A percentile compares a stretch with the other conserved stretches of the same genome.
Evolutionary conservation across 2,797 vertebrate genomes (phyloP).

Genomic region (Moxostoma hubbsi): DNA sequence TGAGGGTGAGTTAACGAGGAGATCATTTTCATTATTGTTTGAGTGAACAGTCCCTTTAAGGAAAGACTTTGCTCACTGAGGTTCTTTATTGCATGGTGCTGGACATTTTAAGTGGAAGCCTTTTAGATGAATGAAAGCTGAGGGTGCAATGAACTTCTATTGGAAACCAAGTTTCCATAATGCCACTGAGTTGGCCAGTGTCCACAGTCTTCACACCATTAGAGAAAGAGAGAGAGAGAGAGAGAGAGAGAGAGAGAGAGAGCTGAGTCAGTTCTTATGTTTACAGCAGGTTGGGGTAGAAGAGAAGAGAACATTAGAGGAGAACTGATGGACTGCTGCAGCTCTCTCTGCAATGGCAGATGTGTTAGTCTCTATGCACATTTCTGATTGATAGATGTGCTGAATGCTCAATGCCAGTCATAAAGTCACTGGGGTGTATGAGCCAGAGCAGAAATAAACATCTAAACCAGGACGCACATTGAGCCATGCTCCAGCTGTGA

Average conservation of each 20-base stretch:
- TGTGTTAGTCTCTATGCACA: slow-evolving; percentile 40
- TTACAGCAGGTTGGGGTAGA: slow-evolving; percentile 18
- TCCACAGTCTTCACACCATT: slow-evolving; percentile 20
- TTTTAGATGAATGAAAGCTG: slow-evolving; percentile 21
- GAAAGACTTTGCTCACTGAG: background rate
- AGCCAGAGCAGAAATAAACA: slow-evolving; percentile 48
- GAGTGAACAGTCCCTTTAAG: no score
- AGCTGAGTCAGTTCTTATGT: slow-evolving; percentile 18
- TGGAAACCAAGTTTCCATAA: background rate
- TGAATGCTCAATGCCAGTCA: slow-evolving; percentile 47
- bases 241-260: slow-evolving; percentile 4
- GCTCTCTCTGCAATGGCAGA: slow-evolving; percentile 40
- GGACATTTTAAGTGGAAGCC: slow-evolving; percentile 17
- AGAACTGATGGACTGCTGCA: slow-evolving; percentile 23
- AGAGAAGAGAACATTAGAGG: slow-evolving; percentile 22
- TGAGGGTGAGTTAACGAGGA: no score
- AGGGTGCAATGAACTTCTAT: slow-evolving; percentile 19
- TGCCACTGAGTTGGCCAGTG: slow-evolving; percentile 14
- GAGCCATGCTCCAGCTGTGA: slow-evolving; percentile 52
- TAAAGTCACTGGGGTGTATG: slow-evolving; percentile 39
- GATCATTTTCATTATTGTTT: no score
- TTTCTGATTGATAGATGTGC: slow-evolving; percentile 49
- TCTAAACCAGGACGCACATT: slow-evolving; percentile 51
- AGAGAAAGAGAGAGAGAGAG: slow-evolving; percentile 12
- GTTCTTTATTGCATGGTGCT: background rate